Evolutionary conservation across 2,113 vertebrate species (phyloP), one percentile per base, ranked within the genome.

Genomic region (Apodemus sylvaticus): DNA sequence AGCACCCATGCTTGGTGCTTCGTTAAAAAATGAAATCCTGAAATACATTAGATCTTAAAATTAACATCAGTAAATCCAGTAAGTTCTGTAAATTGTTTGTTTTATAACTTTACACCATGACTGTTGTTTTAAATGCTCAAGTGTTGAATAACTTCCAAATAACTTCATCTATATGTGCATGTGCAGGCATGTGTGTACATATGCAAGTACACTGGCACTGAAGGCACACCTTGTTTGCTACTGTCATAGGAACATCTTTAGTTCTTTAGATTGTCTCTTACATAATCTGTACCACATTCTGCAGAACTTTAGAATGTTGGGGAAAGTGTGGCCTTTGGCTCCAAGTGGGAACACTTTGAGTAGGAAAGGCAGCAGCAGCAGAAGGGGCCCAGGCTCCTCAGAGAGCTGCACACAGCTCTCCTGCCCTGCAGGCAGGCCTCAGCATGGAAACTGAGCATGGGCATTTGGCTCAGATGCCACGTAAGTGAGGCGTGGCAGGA

Each of bases 1-100:
- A 76, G 31, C 1, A 70, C 14, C n/a, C 36, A 68, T 64, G 7
- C 73, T 90, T n/a, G 73, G 90, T 91, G 10, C n/a, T 70, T 85
- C n/a, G n/a, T n/a, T 22, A 90, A 89, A 76, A 89, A 53, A 5
- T 64, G 70, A 70, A 87, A 71, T 70, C 64, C 53, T 36, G 34
- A 68, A 78, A 88, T 26, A 82, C 6, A 60, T 13, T 77, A 81
- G 78, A 45, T 60, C 12, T 86, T 92, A 79, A 95, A 94, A 90
- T 42, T 42, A 93, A 20, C 62, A 64, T 87, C 73, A 78, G 6
- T 55, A 93, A 92, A n/a, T 74, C 12, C 31, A 89, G 5, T 79
- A 86, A 96, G 51, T 90, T 95, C 76, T 93, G 3, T 86, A 70
- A 90, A 94, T 73, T 83, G 34, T 93, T 86, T 93, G n/a, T 91